Base-by-base conservation (phyloP, 2,888 invertebrate genomes). In the Melieria omissa region DNA sequence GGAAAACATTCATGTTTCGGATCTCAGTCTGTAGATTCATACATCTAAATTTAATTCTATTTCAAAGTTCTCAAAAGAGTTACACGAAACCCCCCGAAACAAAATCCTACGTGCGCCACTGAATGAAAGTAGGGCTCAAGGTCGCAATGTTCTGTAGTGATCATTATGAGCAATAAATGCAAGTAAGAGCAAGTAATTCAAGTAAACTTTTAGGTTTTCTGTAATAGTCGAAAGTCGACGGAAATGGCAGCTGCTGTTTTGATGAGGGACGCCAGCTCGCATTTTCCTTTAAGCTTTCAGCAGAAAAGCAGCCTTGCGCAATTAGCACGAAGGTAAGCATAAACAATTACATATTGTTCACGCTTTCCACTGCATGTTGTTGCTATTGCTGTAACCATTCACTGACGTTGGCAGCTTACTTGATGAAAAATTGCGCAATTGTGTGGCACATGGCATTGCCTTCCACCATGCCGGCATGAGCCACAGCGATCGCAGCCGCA, bases 401-500 rank as follows among this genome's bases (percentile, higher is more conserved):
- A 9, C 41, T 16, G 42, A 41, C 6, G 4, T 45, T 9, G 9
- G 47, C 10, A 77, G 77, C 1, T 57, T 88, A 8, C 70, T 75
- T 6, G 87, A 88, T 72, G 52, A 47, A 4, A 87, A 86, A 79
- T 76, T 88, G 3, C 81, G 83, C 86, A 88, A 88, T 7, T 82
- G 90, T 72, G 83, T 93, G 4, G 77, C 89, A 73, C 87, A 88
- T 73, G 95, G 95, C 0, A 90, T 95, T 12, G 94, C 92, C 0
- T 92, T 90, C 80, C 95, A 95, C 81, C 95, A 95, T 86, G 95
- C 94, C 9, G 95, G 95, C 0, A 85, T 95, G 82, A 87, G 90
- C 42, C 87, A 87, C 6, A 89, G 90, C 74, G 94, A 94, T 82
- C 88, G 94, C 71, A 87, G 88, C 46, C 84, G 86, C 44, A 89